Base-by-base conservation (phyloP, 2,888 invertebrate genomes). In the Dione juno region DNA sequence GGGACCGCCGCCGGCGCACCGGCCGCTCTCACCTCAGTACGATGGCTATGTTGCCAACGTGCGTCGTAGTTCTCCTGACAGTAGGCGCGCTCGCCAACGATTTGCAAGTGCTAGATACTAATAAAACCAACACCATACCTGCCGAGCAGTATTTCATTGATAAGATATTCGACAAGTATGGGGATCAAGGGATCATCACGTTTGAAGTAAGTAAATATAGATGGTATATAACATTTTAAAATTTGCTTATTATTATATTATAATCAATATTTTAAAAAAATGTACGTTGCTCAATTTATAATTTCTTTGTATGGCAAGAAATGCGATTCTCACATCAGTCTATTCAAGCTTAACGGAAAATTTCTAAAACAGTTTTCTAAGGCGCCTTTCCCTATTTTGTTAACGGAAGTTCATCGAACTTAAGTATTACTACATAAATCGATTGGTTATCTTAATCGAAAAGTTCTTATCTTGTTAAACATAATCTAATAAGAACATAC, bases 121-220 rank as follows among this genome's bases (percentile, higher is more conserved):
- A 81, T 57, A 66, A 77, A 71, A 87, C 88, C 81, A 86, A 83
- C 78, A 86, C 88, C 1, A 73, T 84, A 45, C 85, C 84, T 40
- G 90, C 92, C 0, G 91, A 93, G 79, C 85, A 87, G 76, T 94
- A 90, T 80, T 94, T 94, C 82, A 90, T 94, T 74, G 85, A 89
- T 76, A 90, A 92, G 80, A 93, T 94, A 79, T 94, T 94, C 80
- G 86, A 90, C 77, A 94, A 94, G 80, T 94, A 94, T 77, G 94
- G 94, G 35, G 87, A 93, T 75, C 89, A 90, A 79, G 94, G 94
- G 64, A 84, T 93, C 74, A 94, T 94, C 79, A 93, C 93, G 37
- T 94, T 94, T 76, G 94, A 94, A 88, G 94, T 94, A 78, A 85
- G 90, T 82, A 69, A 48, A 16, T 48, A 3, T 28, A 28, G 28